phyloP scores from a whole-genome alignment of 2,797 vertebrate species.

The Xiphophorus birchmanni region DNA sequence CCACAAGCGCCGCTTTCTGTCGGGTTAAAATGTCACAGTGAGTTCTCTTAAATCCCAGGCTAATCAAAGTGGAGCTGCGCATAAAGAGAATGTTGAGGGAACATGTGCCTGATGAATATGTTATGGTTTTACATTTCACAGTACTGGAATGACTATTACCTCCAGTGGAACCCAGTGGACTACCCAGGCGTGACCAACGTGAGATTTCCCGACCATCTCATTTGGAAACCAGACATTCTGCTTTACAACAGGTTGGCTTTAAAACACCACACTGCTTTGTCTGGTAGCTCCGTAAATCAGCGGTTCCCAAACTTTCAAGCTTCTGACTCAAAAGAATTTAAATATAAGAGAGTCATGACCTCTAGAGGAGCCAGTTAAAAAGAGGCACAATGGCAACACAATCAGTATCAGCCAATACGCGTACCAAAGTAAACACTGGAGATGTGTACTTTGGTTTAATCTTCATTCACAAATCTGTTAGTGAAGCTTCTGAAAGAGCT shows the following conservation, averaged over 20 bases:
- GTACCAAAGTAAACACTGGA: neutral
- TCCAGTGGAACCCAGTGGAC: slow-evolving; percentile 88
- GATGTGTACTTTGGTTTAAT: neutral
- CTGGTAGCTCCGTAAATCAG: slow-evolving; percentile 26
- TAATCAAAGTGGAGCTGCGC: neutral
- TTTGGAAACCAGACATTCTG: slow-evolving; percentile 97
- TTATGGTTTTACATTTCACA: slow-evolving; percentile 64
- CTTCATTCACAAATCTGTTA: neutral
- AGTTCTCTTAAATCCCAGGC: slow-evolving; percentile 3
- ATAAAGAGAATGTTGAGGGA: neutral
- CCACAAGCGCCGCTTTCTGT: slow-evolving; percentile 13
- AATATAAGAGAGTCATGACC: too few species aligned
- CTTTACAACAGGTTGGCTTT: slow-evolving; percentile 93
- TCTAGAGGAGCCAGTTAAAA: neutral
- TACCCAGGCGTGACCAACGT: slow-evolving; percentile 90
- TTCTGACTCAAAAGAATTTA: too few species aligned
- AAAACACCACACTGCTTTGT: slow-evolving; percentile 2
- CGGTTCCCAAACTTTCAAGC: neutral
- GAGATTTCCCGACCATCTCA: slow-evolving; percentile 88
- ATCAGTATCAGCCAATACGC: neutral
- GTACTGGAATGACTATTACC: slow-evolving; percentile 90
- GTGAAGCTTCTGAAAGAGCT: neutral
- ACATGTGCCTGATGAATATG: slow-evolving; percentile 5
- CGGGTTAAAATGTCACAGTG: slow-evolving; percentile 1
- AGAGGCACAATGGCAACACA: neutral